These are phyloP conservation scores for Callorhinus ursinus DNA, from an alignment of 2,113 vertebrate genomes.

Conservation along the genomic window DNA sequence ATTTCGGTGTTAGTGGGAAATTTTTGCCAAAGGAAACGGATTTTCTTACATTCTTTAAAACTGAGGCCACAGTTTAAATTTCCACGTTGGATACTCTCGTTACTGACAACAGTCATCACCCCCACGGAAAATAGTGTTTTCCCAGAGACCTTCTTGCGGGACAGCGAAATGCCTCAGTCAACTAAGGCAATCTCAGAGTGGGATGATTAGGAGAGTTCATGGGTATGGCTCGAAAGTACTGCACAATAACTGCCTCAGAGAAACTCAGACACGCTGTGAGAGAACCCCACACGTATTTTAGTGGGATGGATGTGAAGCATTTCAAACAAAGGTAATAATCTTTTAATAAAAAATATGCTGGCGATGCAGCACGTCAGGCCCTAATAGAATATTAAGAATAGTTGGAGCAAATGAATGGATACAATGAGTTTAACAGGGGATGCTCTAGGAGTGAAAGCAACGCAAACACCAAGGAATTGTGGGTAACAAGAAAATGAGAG, in stretches of 20 bases:
- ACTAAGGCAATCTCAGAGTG: slow-evolving; percentile 74
- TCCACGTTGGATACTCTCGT: slow-evolving; percentile 77
- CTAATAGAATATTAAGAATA: slow-evolving; percentile 86
- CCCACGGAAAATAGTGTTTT: slow-evolving; percentile 81
- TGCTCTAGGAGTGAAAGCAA: slow-evolving; percentile 84
- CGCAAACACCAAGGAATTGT: slow-evolving; percentile 84
- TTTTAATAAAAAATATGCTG: slow-evolving; percentile 84
- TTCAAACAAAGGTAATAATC: slow-evolving; percentile 84
- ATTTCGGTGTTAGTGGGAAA: slow-evolving; percentile 75
- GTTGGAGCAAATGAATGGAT: slow-evolving; percentile 86
- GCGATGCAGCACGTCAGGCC: slow-evolving; percentile 74
- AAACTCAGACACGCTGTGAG: slow-evolving; percentile 57
- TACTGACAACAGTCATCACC: slow-evolving; percentile 80
- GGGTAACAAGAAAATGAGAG: slow-evolving; percentile 86
- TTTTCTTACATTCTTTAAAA: slow-evolving; percentile 80
- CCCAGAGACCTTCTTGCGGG: slow-evolving; percentile 74
- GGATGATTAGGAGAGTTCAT: slow-evolving; percentile 52
- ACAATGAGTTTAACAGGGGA: slow-evolving; percentile 86
- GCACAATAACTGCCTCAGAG: slow-evolving; percentile 45
- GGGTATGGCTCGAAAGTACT: slow-evolving; percentile 27
- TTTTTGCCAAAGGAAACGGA: slow-evolving; percentile 79
- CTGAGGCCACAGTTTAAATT: slow-evolving; percentile 82
- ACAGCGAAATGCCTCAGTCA: slow-evolving; percentile 78
- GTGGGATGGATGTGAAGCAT: slow-evolving; percentile 70
- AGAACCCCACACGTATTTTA: slow-evolving; percentile 71